Conservation (phyloP, 2,888 invertebrate genomes). For the Cistogaster globosa region DNA sequence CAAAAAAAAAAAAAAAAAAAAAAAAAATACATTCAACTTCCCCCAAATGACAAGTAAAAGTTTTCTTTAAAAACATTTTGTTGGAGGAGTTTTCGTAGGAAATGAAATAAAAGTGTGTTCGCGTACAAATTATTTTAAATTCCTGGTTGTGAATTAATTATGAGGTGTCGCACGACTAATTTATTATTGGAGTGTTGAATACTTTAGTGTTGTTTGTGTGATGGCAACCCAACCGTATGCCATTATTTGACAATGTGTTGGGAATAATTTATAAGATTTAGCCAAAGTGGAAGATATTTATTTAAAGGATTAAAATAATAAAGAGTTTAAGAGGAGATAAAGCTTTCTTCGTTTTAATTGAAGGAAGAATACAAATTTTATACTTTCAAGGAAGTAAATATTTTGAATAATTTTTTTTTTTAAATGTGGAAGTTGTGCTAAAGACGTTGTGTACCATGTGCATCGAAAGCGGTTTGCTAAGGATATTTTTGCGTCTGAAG, state of each 20-base stretch:
- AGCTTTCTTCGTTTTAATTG: neutral
- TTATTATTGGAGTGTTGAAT: constrained; percentile 64
- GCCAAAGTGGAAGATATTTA: constrained; percentile 39
- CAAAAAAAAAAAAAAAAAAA: neutral
- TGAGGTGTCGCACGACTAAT: constrained; percentile 76
- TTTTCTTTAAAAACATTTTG: constrained; percentile 10
- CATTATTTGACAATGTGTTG: constrained; percentile 54
- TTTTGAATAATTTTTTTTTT: neutral
- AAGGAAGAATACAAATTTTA: neutral
- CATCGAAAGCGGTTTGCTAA: too few species aligned
- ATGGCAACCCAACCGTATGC: constrained; percentile 62
- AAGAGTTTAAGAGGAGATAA: neutral
- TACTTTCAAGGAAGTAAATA: neutral
- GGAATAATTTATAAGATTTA: constrained; percentile 68
- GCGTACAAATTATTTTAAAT: constrained; percentile 78
- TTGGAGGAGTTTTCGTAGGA: constrained; percentile 56
- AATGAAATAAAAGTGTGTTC: constrained; percentile 63
- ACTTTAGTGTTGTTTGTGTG: neutral
- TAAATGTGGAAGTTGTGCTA: too few species aligned
- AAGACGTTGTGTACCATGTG: too few species aligned
- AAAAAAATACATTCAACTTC: neutral
- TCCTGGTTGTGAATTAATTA: constrained; percentile 80
- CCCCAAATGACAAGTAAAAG: constrained; percentile 29
- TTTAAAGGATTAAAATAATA: constrained; percentile 53
- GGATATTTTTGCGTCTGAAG: too few species aligned